Conservation (phyloP, 2,113 vertebrate species). For the Tretioscincus oriximinensis region DNA sequence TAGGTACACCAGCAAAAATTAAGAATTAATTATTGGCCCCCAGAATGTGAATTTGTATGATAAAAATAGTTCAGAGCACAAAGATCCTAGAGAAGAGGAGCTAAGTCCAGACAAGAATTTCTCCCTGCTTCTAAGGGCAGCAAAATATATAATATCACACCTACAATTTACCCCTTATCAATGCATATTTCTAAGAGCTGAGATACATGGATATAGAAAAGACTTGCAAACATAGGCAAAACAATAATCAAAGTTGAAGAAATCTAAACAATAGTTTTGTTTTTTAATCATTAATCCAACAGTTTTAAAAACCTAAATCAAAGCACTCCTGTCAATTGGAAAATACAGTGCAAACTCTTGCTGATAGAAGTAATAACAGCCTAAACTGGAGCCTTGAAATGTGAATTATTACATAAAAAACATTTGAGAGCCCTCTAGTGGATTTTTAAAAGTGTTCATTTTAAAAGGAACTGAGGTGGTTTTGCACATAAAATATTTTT, state of each 20-base stretch:
- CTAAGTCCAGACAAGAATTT: too few species aligned
- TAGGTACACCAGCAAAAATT: too few species aligned
- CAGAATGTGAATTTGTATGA: too few species aligned
- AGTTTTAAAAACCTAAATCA: not conserved
- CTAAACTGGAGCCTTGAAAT: not conserved
- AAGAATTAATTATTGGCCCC: too few species aligned
- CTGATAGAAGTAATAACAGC: not conserved
- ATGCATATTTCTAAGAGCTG: not conserved
- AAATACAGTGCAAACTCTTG: not conserved
- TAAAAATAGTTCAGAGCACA: too few species aligned
- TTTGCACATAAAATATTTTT: not conserved
- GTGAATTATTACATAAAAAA: not conserved
- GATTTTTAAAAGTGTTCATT: not conserved
- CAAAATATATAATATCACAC: too few species aligned
- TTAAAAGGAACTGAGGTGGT: not conserved
- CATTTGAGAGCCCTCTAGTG: constrained; percentile 24
- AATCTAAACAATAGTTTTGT: not conserved
- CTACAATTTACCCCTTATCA: too few species aligned
- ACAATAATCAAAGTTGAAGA: not conserved
- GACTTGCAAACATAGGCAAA: not conserved
- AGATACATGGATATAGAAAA: not conserved
- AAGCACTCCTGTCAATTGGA: not conserved
- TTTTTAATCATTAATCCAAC: not conserved
- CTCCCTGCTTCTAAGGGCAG: too few species aligned
- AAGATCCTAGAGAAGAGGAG: too few species aligned